A percentile compares a stretch with the other conserved stretches of the same genome.
Conservation (phyloP, 1,140 invertebrate genomes). For the Fragariocoptes setiger region DNA sequence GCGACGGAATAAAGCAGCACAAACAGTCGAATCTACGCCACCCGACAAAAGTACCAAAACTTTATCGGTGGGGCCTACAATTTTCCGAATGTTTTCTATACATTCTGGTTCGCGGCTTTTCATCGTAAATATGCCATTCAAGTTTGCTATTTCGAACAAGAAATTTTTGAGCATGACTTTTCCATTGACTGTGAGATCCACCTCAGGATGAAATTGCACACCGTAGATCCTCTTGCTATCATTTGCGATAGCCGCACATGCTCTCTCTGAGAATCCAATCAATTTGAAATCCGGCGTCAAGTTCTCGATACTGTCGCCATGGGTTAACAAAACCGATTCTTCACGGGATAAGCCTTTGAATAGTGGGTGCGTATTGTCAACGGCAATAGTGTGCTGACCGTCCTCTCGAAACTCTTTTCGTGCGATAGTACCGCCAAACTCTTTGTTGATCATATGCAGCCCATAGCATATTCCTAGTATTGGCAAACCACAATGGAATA, state of each 20-base stretch:
- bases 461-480: constrained; percentile 95
- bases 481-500: constrained; percentile 76
- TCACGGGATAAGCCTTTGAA: constrained; percentile 60
- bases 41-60: constrained; percentile 50
- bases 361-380: constrained; percentile 54
- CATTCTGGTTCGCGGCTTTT: constrained; percentile 56
- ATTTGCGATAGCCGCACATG: constrained; percentile 65
- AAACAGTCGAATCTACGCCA: constrained; percentile 92
- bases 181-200: constrained; percentile 72
- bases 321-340: constrained; percentile 70
- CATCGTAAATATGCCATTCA: constrained; percentile 61
- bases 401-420: constrained; percentile 65
- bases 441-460: constrained; percentile 92
- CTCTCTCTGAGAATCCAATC: constrained; percentile 45
- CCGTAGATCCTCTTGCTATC: constrained; percentile 70
- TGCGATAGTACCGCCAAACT: constrained; percentile 70
- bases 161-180: constrained; percentile 75
- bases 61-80: constrained; percentile 53
- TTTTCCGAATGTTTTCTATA: constrained; percentile 62
- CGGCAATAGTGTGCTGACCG: constrained; percentile 61
- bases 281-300: constrained; percentile 52
- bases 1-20: constrained; percentile 65
- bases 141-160: constrained; percentile 54
- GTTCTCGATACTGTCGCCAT: constrained; percentile 77
- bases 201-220: constrained; percentile 90